phyloP scores from a whole-genome alignment of 2,888 invertebrate genomes.

The Drosophila rubida region DNA sequence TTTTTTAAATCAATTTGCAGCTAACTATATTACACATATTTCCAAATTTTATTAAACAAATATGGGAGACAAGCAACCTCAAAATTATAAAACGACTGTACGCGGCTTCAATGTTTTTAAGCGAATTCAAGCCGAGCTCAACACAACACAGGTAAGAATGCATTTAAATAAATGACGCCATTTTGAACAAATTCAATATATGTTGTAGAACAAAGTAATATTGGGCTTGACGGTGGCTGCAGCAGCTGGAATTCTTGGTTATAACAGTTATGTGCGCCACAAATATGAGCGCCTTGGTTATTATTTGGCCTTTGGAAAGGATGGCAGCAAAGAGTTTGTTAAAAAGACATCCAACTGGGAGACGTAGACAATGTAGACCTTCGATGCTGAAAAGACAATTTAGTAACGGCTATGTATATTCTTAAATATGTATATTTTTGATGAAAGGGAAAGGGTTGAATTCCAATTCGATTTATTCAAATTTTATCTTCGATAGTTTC shows the following conservation, averaged over 20 bases:
- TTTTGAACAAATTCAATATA: background rate
- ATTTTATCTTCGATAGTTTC: background rate
- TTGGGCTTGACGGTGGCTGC: constrained; percentile 92
- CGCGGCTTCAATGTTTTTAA: constrained; percentile 90
- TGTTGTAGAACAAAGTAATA: constrained; percentile 91
- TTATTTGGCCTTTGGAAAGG: constrained; percentile 91
- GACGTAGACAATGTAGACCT: constrained; percentile 10
- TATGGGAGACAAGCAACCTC: constrained; percentile 35
- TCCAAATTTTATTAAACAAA: constrained; percentile 17
- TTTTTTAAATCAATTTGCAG: background rate
- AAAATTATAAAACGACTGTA: constrained; percentile 19
- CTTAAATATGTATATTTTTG: background rate
- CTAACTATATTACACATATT: background rate
- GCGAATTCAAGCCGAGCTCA: constrained; percentile 94
- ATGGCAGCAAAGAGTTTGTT: constrained; percentile 90
- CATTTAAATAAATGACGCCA: background rate
- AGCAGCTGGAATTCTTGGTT: constrained; percentile 90
- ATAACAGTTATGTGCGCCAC: constrained; percentile 93
- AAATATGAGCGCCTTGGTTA: constrained; percentile 92
- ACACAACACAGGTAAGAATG: constrained; percentile 92
- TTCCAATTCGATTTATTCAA: no score
- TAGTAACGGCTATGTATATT: background rate
- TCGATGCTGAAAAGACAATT: background rate
- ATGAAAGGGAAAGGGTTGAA: no score
- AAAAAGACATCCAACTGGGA: constrained; percentile 84